Base-by-base conservation (phyloP, 2,888 invertebrate species). In the Cabera pusaria region DNA sequence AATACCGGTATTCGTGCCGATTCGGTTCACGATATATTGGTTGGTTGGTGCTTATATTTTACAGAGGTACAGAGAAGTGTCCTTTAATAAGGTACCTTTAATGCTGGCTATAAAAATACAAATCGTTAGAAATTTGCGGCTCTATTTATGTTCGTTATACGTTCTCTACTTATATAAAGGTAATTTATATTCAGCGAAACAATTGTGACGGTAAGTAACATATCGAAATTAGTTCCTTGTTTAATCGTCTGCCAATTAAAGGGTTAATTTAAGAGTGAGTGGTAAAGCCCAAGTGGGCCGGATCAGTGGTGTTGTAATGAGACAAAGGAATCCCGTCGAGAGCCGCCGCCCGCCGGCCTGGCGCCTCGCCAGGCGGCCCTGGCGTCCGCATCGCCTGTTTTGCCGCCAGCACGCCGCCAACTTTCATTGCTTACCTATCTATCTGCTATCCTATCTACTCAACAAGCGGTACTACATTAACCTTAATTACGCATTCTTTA, bases 281-380 rank as follows among this genome's bases (percentile, higher is more conserved):
- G n/a, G 14, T 18, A 31, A 25, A 24, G 31, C 19, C 18, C 29
- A 24, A 29, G 31, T 31, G 24, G 20, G 24, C 33, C 48, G 53
- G 61, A 59, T 58, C 61, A 56, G 57, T 62, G 54, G 71, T 72
- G 69, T 69, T 73, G 71, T 79, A 78, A 80, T 77, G 81, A 87
- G 80, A 88, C 88, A 88, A 88, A 88, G 88, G 87, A 87, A 88
- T 87, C 87, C 88, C 88, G 81, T 71, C 74, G 75, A 60, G 64
- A 75, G 60, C 64, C 69, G 75, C 76, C 80, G 69, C 86, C 83
- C 83, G 81, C 88, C 87, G 69, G 85, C 85, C 87, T 87, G 87
- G 88, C 87, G 87, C 86, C 87, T 71, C 65, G 86, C 88, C 87
- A 86, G 85, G 74, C 85, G 85, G 82, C 85, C 84, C 82, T 83